Evolutionary conservation across 1,140 invertebrate genomes (phyloP), one percentile per base, ranked within the genome.

Genomic region (Maniola jurtina): DNA sequence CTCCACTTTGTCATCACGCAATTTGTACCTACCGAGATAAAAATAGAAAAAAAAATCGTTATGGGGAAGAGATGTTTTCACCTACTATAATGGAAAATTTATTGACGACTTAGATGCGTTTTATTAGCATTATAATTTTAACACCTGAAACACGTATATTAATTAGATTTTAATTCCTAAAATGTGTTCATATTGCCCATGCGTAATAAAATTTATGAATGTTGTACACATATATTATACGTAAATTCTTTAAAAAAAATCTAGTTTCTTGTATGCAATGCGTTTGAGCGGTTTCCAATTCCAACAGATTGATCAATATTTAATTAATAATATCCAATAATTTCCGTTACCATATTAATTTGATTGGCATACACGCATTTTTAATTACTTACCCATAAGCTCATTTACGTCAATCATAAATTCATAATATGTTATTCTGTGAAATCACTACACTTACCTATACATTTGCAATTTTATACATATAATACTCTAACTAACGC

Each of bases 321-420:
- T 33, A 64, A 65, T 50, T 65, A 59, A 65, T 50, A 16, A 50
- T 38, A 52, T 50, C 16, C 7, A 56, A 59, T 35, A 59, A 50
- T 58, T 64, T 58, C 62, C 62, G 56, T 45, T 58, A 40, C 10
- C 36, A 64, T 33, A 25, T 65, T 45, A 48, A 52, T 63, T 65
- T 48, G 34, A 58, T 14, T 64, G 56, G 50, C 63, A 64, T 52
- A 50, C 6, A 65, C 50, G 57, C 45, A 52, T 50, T 65, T 64
- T 58, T 65, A 65, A 65, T 45, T 45, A 45, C 42, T 59, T 59
- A 52, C 38, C 14, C 48, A 59, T n/a, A 50, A 45, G 13, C 13
- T 45, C 14, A 47, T 56, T 64, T 57, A n/a, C 40, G 54, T 64
- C 55, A 64, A 16, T 64, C 55, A 64, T 56, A 48, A 57, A 64